A percentile compares a stretch with the other conserved stretches of the same genome.
These are phyloP conservation scores for Coptotermes formosanus DNA, from an alignment of 1,140 invertebrate species.

Conservation along the genomic window DNA sequence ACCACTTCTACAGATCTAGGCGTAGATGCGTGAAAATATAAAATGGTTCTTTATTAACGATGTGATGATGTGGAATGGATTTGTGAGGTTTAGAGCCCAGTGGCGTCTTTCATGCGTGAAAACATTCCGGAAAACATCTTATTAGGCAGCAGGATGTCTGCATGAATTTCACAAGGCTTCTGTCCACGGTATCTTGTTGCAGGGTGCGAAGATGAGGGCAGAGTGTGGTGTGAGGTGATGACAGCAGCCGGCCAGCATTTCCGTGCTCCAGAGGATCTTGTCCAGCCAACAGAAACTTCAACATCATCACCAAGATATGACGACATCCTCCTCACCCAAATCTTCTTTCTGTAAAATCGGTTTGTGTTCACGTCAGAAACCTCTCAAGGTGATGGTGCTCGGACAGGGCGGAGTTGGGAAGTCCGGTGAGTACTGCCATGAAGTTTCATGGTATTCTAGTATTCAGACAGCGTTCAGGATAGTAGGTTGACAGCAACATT, in stretches of 20 bases:
- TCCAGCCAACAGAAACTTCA: background rate
- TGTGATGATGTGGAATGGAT: no score
- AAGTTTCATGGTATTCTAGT: background rate
- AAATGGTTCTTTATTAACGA: no score
- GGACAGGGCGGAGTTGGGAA: conserved; percentile 77
- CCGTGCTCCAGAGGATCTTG: background rate
- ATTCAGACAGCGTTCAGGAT: no score
- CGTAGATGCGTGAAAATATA: no score
- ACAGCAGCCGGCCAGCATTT: background rate
- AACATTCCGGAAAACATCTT: no score
- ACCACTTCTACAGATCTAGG: no score
- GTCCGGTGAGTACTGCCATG: conserved; percentile 58
- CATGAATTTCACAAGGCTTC: no score
- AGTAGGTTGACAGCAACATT: no score
- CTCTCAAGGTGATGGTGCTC: conserved; percentile 70
- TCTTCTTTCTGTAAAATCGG: conserved; percentile 27
- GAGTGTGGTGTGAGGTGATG: background rate
- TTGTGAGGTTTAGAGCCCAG: no score
- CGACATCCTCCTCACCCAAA: background rate
- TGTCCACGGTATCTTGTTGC: background rate
- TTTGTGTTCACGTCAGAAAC: conserved; percentile 48
- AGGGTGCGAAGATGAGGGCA: background rate
- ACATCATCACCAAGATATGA: background rate
- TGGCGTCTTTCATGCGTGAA: no score
- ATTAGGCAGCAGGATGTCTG: no score